Evolutionary conservation across 2,888 invertebrate species (phyloP).

Genomic region (Hyles lineata): DNA sequence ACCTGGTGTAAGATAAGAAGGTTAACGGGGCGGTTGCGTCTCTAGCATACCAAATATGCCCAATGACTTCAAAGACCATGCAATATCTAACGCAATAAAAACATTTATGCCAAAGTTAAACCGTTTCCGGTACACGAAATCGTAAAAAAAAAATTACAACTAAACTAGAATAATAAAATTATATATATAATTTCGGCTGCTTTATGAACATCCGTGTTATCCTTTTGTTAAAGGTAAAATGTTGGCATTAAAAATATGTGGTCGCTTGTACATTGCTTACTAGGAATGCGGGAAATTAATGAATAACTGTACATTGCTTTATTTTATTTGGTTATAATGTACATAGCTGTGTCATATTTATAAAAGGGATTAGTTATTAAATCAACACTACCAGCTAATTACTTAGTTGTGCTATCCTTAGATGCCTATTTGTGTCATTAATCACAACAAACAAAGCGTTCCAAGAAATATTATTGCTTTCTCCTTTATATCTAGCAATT

Average conservation of each 20-base stretch:
- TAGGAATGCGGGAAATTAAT: background rate
- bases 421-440: too few relatives aligned
- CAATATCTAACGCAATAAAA: conserved; percentile 24
- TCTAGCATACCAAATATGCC: conserved; percentile 58
- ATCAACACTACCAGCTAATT: too few relatives aligned
- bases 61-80: conserved; percentile 21
- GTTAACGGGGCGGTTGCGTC: conserved; percentile 66
- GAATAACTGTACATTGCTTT: background rate
- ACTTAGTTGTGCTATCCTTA: too few relatives aligned
- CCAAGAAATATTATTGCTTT: background rate
- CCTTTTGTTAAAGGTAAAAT: background rate
- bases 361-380: too few relatives aligned
- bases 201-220: background rate
- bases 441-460: background rate
- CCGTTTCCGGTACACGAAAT: conserved; percentile 14
- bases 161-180: conserved; percentile 14
- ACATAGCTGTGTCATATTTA: too few relatives aligned
- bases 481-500: background rate
- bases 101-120: background rate
- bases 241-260: background rate
- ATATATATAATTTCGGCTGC: conserved; percentile 5
- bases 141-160: conserved; percentile 15
- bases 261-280: background rate
- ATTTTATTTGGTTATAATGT: background rate
- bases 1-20: conserved; percentile 63